Evolutionary conservation across 2,888 invertebrate species (phyloP).

Genomic region (Aspidapion aeneum): DNA sequence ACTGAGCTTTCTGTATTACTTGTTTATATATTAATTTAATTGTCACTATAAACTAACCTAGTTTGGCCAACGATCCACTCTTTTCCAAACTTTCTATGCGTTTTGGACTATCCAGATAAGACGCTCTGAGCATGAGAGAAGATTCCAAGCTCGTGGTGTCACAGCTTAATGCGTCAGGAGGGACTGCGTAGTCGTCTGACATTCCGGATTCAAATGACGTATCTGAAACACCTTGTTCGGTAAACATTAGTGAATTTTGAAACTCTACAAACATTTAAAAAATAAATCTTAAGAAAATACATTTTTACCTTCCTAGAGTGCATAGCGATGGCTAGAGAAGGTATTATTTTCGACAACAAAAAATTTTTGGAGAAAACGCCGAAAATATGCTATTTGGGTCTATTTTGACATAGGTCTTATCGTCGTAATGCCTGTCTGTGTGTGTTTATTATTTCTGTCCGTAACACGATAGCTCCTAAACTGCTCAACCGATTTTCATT

Average conservation of each 20-base stretch:
- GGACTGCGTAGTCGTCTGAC: conserved; percentile 95
- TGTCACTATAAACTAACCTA: conserved; percentile 39
- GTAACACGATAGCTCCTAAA: too few relatives aligned
- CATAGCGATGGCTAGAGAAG: too few relatives aligned
- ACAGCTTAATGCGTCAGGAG: conserved; percentile 87
- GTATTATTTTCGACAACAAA: too few relatives aligned
- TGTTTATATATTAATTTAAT: not conserved
- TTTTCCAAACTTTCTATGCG: conserved; percentile 82
- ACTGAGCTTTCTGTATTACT: too few relatives aligned
- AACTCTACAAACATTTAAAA: conserved; percentile 15
- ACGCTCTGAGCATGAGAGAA: conserved; percentile 63
- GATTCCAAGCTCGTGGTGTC: conserved; percentile 76
- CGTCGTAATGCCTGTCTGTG: too few relatives aligned
- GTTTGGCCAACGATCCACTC: conserved; percentile 48
- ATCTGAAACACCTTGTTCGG: conserved; percentile 62
- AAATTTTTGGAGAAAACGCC: too few relatives aligned
- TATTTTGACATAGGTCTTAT: too few relatives aligned
- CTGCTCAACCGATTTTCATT: too few relatives aligned
- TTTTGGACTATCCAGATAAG: conserved; percentile 57
- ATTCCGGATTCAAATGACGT: conserved; percentile 90
- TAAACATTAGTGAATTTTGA: conserved; percentile 35
- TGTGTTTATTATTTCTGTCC: too few relatives aligned
- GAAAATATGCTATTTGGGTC: too few relatives aligned
- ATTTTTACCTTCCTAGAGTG: too few relatives aligned
- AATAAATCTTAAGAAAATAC: conserved; percentile 21